Conservation (phyloP, 2,888 invertebrate species). For the Amiota mariae region DNA sequence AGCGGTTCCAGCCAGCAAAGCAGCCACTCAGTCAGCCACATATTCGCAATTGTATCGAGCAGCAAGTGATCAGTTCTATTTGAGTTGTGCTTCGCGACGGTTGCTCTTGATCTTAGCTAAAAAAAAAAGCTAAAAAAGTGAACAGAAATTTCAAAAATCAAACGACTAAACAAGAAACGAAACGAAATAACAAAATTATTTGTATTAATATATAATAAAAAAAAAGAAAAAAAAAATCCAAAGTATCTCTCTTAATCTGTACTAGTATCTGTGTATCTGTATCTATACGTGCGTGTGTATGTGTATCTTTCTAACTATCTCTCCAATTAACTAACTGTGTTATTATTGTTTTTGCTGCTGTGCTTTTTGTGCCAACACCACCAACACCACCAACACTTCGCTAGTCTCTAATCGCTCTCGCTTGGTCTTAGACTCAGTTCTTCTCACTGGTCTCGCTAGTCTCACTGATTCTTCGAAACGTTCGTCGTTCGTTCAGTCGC, state of each 20-base stretch:
- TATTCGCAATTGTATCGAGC: slow-evolving; percentile 28
- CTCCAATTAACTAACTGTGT: slow-evolving; percentile 31
- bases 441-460: slow-evolving; percentile 31
- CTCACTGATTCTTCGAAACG: slow-evolving; percentile 37
- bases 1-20: slow-evolving; percentile 19
- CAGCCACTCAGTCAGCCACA: slow-evolving; percentile 36
- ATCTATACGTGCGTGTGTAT: slow-evolving; percentile 28
- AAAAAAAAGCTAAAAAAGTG: slow-evolving; percentile 30
- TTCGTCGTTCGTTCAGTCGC: slow-evolving; percentile 23
- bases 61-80: slow-evolving; percentile 70
- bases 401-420: slow-evolving; percentile 33
- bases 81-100: slow-evolving; percentile 71
- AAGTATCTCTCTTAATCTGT: slow-evolving; percentile 30
- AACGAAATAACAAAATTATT: slow-evolving; percentile 24
- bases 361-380: slow-evolving; percentile 1
- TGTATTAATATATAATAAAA: slow-evolving; percentile 15
- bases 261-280: slow-evolving; percentile 25
- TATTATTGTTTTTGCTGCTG: slow-evolving; percentile 11
- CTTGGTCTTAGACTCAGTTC: slow-evolving; percentile 30
- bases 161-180: slow-evolving; percentile 39
- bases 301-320: slow-evolving; percentile 32
- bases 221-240: slow-evolving; percentile 23
- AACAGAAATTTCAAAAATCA: slow-evolving; percentile 38
- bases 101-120: slow-evolving; percentile 54
- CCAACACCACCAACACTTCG: slow-evolving; percentile 2